Evolutionary conservation across 2,113 vertebrate genomes (phyloP).

Genomic region (Hyaena hyaena): DNA sequence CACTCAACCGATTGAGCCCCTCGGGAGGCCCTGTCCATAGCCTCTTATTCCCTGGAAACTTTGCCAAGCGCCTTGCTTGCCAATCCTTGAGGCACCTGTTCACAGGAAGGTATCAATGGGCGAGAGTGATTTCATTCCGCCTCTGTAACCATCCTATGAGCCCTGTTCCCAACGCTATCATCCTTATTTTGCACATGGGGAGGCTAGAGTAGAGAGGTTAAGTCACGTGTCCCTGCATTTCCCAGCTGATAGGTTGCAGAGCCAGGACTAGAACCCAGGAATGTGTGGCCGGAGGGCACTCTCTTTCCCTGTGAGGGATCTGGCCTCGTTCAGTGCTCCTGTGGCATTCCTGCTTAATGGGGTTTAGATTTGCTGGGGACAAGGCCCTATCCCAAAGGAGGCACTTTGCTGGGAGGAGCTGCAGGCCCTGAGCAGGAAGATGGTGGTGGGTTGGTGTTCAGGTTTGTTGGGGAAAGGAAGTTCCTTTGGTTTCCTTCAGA

Average conservation of each 20-base stretch:
- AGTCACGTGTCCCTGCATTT: background rate
- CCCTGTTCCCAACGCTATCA: background rate
- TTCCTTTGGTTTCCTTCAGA: slow-evolving; percentile 17
- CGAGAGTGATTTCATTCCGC: background rate
- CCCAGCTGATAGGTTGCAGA: background rate
- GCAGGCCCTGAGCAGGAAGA: background rate
- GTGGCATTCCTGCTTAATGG: background rate
- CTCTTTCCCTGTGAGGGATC: background rate
- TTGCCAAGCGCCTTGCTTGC: background rate
- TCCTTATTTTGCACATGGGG: background rate
- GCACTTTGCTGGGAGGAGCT: background rate
- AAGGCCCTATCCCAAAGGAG: background rate
- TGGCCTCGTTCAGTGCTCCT: background rate
- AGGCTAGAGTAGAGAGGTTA: background rate
- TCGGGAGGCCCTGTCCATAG: no score
- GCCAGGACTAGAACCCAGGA: background rate
- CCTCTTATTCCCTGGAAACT: background rate
- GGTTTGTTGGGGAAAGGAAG: background rate
- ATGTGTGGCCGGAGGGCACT: background rate
- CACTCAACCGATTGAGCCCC: no score
- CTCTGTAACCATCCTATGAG: background rate
- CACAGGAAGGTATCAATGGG: background rate
- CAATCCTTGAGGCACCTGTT: background rate
- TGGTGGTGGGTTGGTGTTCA: background rate
- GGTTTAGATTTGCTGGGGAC: background rate